A percentile compares a stretch with the other conserved stretches of the same genome.
Conservation (phyloP, 2,888 invertebrate genomes). For the Boloria euphrosyne region DNA sequence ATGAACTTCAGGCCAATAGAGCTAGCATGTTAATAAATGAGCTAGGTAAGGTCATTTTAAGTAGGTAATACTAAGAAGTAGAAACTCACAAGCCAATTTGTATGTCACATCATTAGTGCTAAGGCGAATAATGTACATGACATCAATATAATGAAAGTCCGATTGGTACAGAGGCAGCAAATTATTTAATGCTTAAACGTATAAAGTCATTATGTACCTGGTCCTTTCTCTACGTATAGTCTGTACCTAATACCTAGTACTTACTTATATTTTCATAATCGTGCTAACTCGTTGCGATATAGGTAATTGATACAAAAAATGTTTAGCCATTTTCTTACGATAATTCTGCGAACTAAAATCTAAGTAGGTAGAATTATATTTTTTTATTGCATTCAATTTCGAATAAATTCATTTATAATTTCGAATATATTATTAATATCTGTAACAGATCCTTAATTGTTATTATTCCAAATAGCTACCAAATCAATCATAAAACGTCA, state of each 20-base stretch:
- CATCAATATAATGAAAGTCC: conserved; percentile 16
- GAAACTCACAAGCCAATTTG: conserved; percentile 5
- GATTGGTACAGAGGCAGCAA: conserved; percentile 13
- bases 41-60: background rate
- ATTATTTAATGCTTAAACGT: conserved; percentile 1
- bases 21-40: no score
- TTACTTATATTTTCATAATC: no score
- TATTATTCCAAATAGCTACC: conserved; percentile 56
- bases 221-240: background rate
- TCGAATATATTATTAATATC: background rate
- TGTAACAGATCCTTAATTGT: conserved; percentile 1
- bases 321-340: no score
- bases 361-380: no score
- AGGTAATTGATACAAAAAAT: no score
- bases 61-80: background rate
- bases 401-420: background rate
- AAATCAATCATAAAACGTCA: conserved; percentile 66
- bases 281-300: no score
- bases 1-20: no score
- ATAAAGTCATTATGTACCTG: background rate
- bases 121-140: conserved; percentile 39
- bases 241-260: no score
- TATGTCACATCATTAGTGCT: conserved; percentile 33
- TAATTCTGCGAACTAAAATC: no score
- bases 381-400: no score